A percentile compares a stretch with the other conserved stretches of the same genome.
These are phyloP conservation scores for Mesoligia furuncula DNA, from an alignment of 2,888 invertebrate genomes.

Conservation along the genomic window DNA sequence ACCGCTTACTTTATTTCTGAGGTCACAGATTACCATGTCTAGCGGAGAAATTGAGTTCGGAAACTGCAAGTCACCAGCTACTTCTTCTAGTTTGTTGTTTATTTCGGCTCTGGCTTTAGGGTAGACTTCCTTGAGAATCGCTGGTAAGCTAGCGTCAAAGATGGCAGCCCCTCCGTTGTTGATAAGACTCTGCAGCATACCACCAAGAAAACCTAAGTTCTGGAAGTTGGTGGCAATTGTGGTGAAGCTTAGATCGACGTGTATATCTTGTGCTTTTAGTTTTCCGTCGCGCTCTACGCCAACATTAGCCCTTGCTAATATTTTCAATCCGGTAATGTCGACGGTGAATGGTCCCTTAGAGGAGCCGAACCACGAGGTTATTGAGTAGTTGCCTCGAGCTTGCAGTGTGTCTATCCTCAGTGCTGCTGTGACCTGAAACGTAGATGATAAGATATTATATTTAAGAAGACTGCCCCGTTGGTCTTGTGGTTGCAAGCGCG, in stretches of 20 bases:
- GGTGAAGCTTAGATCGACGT: constrained; percentile 94
- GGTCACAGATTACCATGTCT: constrained; percentile 95
- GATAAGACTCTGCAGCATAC: constrained; percentile 92
- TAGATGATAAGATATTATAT: neutral
- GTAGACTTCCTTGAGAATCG: constrained; percentile 94
- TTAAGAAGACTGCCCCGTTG: neutral
- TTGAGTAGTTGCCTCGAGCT: constrained; percentile 94
- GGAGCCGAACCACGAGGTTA: constrained; percentile 92
- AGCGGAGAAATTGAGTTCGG: constrained; percentile 96
- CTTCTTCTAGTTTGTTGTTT: constrained; percentile 93
- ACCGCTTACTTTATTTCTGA: constrained; percentile 92
- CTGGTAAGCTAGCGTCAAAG: constrained; percentile 96
- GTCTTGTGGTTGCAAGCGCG: neutral
- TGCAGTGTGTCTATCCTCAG: constrained; percentile 93
- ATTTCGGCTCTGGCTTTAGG: constrained; percentile 93
- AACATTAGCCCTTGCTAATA: constrained; percentile 92
- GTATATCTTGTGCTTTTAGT: constrained; percentile 94
- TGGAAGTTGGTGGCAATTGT: constrained; percentile 95
- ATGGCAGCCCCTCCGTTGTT: constrained; percentile 95
- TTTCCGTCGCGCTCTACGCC: constrained; percentile 94
- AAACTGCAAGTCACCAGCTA: constrained; percentile 93
- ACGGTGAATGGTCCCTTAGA: constrained; percentile 94
- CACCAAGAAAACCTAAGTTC: constrained; percentile 94
- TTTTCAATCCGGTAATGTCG: constrained; percentile 92
- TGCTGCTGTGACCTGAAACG: constrained; percentile 92